Percentiles rank a stretch among this genome's conserved stretches.
These are phyloP conservation scores for Bhutanitis thaidina DNA, from an alignment of 2,888 invertebrate genomes.

Conservation along the genomic window DNA sequence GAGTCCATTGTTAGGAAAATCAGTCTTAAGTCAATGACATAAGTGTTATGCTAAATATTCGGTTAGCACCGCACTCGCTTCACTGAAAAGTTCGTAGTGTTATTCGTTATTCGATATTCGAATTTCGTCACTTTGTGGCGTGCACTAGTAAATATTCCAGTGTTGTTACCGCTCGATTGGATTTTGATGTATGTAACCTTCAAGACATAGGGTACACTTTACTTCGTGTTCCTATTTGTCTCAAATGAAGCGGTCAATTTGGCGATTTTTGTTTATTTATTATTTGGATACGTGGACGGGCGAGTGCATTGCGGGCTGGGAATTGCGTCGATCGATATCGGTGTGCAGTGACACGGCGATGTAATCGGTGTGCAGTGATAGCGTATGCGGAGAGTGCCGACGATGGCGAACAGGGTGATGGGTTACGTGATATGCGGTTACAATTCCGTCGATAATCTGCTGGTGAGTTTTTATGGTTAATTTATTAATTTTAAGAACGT, in stretches of 20 bases:
- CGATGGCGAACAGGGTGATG: slow-evolving; percentile 74
- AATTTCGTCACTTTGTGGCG: not conserved
- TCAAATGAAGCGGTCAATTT: not conserved
- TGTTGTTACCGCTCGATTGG: not conserved
- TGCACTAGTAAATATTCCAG: not conserved
- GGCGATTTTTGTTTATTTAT: not conserved
- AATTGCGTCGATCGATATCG: not conserved
- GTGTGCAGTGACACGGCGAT: slow-evolving; percentile 11
- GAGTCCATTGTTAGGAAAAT: not conserved
- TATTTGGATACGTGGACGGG: not conserved
- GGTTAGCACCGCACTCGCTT: not conserved
- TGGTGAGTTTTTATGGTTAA: slow-evolving; percentile 60
- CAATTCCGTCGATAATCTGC: slow-evolving; percentile 77
- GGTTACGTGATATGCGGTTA: slow-evolving; percentile 82
- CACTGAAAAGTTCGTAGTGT: not conserved
- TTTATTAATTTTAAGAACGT: not conserved
- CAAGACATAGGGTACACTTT: slow-evolving; percentile 4
- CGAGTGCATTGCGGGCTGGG: not conserved
- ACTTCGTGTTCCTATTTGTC: not conserved
- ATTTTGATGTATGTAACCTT: not conserved
- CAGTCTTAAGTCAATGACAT: not conserved
- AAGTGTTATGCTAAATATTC: not conserved
- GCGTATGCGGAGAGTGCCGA: slow-evolving; percentile 21
- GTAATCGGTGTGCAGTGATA: slow-evolving; percentile 31
- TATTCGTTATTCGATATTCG: no score